Evolutionary conservation across 92 coral and sea anemone species (phyloP), one percentile per base, ranked within the genome.

Genomic region (Bergia sp.): DNA sequence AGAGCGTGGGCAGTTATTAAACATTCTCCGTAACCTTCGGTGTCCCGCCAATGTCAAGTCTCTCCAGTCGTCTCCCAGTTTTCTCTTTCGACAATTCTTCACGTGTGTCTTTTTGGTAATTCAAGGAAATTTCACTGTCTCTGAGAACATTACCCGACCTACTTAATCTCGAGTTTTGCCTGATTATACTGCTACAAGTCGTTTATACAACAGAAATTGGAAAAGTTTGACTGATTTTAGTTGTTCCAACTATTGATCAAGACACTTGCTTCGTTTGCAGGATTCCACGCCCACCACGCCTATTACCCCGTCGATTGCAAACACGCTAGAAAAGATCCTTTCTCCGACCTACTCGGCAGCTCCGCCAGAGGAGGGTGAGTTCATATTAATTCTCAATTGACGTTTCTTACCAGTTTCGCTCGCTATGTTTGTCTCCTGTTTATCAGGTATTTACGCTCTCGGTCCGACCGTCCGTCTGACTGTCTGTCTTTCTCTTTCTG

Each of bases 301-400:
- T 1, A 58, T 93, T 13, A 81, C 93, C 36, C 96, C 96, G 20
- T 85, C 96, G 15, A 93, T 94, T 36, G 98, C 98, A 57, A 86
- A 91, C 20, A 90, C 95, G 39, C 93, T 95, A 40, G 98, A 95
- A 91, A 95, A 93, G 74, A 94, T 95, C 64, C 90, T 95, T 23
- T 93, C 98, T 3, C 96, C 98, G 43, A 92, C 96, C 20, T 76
- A 55, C 29, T 81, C 94, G 5, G 64, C 89, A 12, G 61, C 67
- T 91, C 89, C 93, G 4, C 45, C 77, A 36, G 87, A 69, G 44
- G 87, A 84, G 13, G 87, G 87, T 84, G 58, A 69, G 86, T 61
- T 18, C 43, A 72, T 4, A 16, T 72, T 72, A 11, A 1, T 72
- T 38, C 42, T 38, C 40, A 1, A 4, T 36, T 7, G 3, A 72